Conservation (phyloP, 2,888 invertebrate genomes). For the Pseudoips prasinana region DNA sequence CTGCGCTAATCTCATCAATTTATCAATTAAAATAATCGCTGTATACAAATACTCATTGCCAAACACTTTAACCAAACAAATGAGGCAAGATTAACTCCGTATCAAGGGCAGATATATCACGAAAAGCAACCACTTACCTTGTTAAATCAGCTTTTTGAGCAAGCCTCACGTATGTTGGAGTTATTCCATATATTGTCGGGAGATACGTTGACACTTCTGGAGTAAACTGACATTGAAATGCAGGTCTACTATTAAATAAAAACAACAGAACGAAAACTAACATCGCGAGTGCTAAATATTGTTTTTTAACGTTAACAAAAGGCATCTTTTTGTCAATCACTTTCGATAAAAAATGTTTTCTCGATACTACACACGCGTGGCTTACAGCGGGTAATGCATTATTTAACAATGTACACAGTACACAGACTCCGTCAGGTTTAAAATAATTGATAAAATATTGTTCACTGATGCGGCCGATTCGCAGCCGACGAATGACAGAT, state of each 20-base stretch:
- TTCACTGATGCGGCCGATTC: constrained; percentile 20
- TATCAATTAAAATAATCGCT: constrained; percentile 24
- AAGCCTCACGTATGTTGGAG: constrained; percentile 93
- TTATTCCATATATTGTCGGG: constrained; percentile 93
- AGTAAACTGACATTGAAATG: constrained; percentile 70
- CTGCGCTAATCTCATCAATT: constrained; percentile 17
- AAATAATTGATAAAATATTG: constrained; percentile 20
- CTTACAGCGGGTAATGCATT: constrained; percentile 26
- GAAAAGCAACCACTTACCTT: constrained; percentile 74
- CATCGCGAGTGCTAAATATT: constrained; percentile 72
- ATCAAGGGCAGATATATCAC: constrained; percentile 66
- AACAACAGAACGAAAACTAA: constrained; percentile 70
- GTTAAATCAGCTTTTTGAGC: constrained; percentile 97
- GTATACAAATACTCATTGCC: constrained; percentile 30
- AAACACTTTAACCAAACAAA: constrained; percentile 35
- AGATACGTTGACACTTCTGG: constrained; percentile 59
- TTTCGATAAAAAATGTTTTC: constrained; percentile 14
- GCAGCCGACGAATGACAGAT: constrained; percentile 28
- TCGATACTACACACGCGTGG: constrained; percentile 15
- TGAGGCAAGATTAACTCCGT: constrained; percentile 31
- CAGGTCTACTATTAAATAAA: constrained; percentile 69
- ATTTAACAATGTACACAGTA: constrained; percentile 6
- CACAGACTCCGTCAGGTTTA: constrained; percentile 11
- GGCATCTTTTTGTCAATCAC: constrained; percentile 57
- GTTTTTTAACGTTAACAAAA: constrained; percentile 74